Conservation (phyloP, 2,888 invertebrate species). For the Monoplex corrugatus region DNA sequence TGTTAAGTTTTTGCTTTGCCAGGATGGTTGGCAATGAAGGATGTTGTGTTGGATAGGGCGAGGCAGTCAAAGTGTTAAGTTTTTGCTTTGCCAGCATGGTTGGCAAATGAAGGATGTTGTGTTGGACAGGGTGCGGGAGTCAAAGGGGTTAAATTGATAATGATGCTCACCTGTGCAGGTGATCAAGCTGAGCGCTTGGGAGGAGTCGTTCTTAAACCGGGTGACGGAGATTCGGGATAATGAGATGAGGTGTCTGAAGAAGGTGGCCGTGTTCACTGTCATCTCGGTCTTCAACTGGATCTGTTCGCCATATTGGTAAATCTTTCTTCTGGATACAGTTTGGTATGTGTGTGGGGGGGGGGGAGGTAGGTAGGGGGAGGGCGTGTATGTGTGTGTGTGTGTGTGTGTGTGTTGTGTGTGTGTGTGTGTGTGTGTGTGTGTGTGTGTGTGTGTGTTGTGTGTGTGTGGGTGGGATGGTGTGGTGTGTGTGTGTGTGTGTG, state of each 20-base stretch:
- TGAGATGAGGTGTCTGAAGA: constrained; percentile 92
- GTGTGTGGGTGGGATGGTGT: background rate
- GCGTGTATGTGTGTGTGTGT: background rate
- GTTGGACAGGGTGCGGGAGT: no score
- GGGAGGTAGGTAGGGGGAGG: no score
- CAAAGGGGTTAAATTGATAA: background rate
- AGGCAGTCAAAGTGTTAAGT: no score
- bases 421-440: background rate
- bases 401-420: background rate
- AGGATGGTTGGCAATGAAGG: no score
- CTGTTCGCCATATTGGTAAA: constrained; percentile 94
- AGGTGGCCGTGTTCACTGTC: constrained; percentile 87
- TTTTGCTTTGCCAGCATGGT: no score
- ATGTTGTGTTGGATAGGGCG: no score
- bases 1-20: no score
- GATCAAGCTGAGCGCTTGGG: constrained; percentile 83
- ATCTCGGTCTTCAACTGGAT: constrained; percentile 95
- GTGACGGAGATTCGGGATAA: constrained; percentile 88
- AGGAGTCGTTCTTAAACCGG: constrained; percentile 81
- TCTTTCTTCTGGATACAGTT: no score
- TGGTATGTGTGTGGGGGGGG: no score
- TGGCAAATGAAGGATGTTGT: no score
- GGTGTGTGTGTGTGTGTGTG: background rate
- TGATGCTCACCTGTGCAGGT: constrained; percentile 70
- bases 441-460: background rate